These are phyloP conservation scores for Proteles cristata DNA, from an alignment of 2,113 vertebrate genomes.

Conservation along the genomic window DNA sequence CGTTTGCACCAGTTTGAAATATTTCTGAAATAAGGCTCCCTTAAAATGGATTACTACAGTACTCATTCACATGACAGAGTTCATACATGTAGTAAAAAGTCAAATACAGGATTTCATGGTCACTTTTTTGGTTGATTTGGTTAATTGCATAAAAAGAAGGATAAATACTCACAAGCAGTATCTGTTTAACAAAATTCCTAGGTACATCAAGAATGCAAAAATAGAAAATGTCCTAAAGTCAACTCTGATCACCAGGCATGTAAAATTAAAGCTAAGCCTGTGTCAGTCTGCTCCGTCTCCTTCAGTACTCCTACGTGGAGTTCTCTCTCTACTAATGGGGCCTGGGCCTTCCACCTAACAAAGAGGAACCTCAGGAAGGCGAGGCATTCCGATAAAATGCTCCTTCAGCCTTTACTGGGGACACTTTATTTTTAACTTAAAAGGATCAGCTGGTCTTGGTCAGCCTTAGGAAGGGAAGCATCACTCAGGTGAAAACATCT, in stretches of 20 bases:
- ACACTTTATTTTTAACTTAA: constrained; percentile 38
- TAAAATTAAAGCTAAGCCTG: not conserved
- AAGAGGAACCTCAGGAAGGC: constrained; percentile 42
- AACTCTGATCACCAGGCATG: constrained; percentile 57
- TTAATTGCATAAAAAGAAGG: constrained; percentile 85
- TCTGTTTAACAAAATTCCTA: constrained; percentile 78
- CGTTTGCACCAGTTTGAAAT: constrained; percentile 83
- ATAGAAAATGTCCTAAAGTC: constrained; percentile 67
- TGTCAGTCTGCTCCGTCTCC: constrained; percentile 3
- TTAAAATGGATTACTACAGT: constrained; percentile 81
- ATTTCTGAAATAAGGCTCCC: constrained; percentile 77
- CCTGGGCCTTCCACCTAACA: not conserved
- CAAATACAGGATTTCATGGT: constrained; percentile 74
- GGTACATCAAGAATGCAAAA: constrained; percentile 79
- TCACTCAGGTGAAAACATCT: constrained; percentile 63
- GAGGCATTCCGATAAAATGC: constrained; percentile 8
- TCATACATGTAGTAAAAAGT: constrained; percentile 80
- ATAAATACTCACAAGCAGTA: constrained; percentile 81
- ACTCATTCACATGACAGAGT: constrained; percentile 77
- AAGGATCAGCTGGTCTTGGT: constrained; percentile 63
- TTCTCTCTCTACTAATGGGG: not conserved
- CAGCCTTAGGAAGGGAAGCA: constrained; percentile 26
- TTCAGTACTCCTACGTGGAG: not conserved
- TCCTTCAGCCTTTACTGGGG: constrained; percentile 56
- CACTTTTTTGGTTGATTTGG: constrained; percentile 79